Base-by-base conservation (phyloP, 2,113 vertebrate genomes). In the Hemicordylus capensis region DNA sequence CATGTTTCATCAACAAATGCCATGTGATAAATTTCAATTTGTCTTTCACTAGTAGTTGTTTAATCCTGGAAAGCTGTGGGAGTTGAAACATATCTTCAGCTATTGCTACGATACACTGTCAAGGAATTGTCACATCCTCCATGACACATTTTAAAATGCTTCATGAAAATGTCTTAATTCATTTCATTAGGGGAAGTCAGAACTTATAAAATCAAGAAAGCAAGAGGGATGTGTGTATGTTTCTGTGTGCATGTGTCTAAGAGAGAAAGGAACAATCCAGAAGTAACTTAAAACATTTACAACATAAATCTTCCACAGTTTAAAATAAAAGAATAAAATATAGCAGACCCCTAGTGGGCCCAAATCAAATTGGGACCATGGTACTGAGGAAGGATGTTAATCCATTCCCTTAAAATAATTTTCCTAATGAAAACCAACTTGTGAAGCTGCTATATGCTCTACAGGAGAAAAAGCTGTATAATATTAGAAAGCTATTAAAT, bases 81-180 rank as follows among this genome's bases (percentile, higher is more conserved):
- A 75, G 37, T 15, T 34, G 81, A 69, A 87, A 75, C 39, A 80
- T 22, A 51, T 48, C 44, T 0, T 0, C 58, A 72, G 51, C 66
- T 72, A 69, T 37, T 76, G 17, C 59, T 67, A 17, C 74, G 42
- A 87, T 48, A 26, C 28, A 4, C 20, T 69, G 63, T 39, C 82
- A 59, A 42, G 69, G 85, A 81, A 56, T 80, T 86, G 39, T 59
- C 39, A 81, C 80, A 31, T 78, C 64, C 77, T 3, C 48, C 46
- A 48, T 3, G 42, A n/a, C 19, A 20, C 22, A 63, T 1, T 82
- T 48, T 54, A 88, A 85, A 91, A 89, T 67, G 87, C 76, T 39
- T 82, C 89, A 84, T 86, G 48, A 51, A 51, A 88, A 91, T 92
- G 42, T 75, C 81, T 85, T 89, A 34, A 89, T 90, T 89, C 87